phyloP scores from a whole-genome alignment of 1,140 invertebrate species.

The Forficula auricularia region DNA sequence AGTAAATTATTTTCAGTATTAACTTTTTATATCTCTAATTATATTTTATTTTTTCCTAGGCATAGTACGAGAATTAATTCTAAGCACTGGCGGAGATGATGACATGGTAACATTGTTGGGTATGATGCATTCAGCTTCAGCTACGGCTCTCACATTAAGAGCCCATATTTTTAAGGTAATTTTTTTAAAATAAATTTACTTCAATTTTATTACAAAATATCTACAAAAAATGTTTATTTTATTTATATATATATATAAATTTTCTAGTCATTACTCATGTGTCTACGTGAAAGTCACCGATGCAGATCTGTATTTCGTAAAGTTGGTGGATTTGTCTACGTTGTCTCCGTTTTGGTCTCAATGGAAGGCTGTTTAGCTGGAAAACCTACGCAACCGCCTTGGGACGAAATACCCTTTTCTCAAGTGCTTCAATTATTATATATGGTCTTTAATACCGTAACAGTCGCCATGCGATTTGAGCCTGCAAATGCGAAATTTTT shows the following conservation, averaged over 20 bases:
- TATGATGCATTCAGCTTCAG: constrained; percentile 72
- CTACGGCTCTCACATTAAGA: constrained; percentile 63
- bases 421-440: constrained; percentile 58
- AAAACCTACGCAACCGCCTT: constrained; percentile 16
- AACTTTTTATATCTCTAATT: not conserved
- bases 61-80: constrained; percentile 69
- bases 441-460: constrained; percentile 86
- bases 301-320: constrained; percentile 92
- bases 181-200: constrained; percentile 2
- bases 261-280: constrained; percentile 55
- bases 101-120: constrained; percentile 84
- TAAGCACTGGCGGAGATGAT: constrained; percentile 82
- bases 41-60: constrained; percentile 21
- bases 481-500: constrained; percentile 98
- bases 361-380: constrained; percentile 63
- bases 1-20: not conserved
- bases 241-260: no score
- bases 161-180: constrained; percentile 72
- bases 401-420: constrained; percentile 26
- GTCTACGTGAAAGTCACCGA: constrained; percentile 83
- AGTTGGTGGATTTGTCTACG: constrained; percentile 88
- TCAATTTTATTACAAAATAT: constrained; percentile 3
- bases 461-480: constrained; percentile 95
- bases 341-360: constrained; percentile 86
- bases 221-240: constrained; percentile 6